These are phyloP conservation scores for Camelus dromedarius DNA, from an alignment of 2,113 vertebrate genomes.

Conservation along the genomic window DNA sequence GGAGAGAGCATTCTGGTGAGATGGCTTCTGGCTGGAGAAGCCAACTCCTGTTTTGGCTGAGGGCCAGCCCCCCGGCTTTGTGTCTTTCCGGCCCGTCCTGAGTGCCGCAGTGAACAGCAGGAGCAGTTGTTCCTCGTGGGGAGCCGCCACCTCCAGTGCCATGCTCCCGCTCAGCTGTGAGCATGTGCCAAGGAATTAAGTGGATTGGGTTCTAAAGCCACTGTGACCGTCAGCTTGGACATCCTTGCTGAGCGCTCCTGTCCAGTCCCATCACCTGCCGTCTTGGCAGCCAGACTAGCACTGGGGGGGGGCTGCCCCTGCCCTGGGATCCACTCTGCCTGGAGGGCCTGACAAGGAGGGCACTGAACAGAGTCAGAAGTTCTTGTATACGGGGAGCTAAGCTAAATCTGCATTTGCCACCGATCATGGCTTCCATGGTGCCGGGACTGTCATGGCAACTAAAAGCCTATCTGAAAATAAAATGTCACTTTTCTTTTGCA, in stretches of 20 bases:
- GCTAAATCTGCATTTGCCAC: slow-evolving; percentile 25
- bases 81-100: neutral
- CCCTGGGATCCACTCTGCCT: neutral
- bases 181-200: slow-evolving; percentile 50
- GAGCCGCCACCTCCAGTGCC: neutral
- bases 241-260: neutral
- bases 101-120: neutral
- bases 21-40: neutral
- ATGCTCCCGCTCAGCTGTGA: neutral
- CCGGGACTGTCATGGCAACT: slow-evolving; percentile 51
- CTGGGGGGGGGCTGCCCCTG: neutral
- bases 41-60: neutral
- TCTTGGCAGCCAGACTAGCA: neutral
- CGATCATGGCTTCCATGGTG: neutral
- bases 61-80: rapidly evolving
- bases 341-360: neutral
- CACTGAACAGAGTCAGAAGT: neutral
- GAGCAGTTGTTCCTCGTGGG: neutral
- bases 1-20: neutral
- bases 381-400: slow-evolving; percentile 36
- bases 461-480: slow-evolving; percentile 17
- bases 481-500: slow-evolving; percentile 45
- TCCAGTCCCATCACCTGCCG: neutral
- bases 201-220: neutral
- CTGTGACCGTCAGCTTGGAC: neutral